These are phyloP conservation scores for Drosophila kikkawai DNA, from an alignment of 1,140 invertebrate species.

Conservation along the genomic window DNA sequence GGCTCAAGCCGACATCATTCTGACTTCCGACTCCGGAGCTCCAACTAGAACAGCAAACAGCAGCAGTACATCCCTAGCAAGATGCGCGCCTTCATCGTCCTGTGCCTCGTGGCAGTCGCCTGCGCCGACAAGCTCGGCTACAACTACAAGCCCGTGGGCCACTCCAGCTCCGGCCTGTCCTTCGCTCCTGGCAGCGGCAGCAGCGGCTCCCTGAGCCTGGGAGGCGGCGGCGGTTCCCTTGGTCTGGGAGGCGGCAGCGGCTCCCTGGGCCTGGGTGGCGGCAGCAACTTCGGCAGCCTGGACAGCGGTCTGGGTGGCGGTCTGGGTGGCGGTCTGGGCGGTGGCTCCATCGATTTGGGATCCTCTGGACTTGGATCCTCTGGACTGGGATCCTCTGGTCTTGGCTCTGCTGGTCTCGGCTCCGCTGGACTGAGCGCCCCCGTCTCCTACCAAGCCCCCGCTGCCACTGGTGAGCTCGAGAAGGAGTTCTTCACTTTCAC, in stretches of 20 bases:
- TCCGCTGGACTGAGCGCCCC: constrained; percentile 46
- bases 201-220: constrained; percentile 16
- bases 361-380: constrained; percentile 40
- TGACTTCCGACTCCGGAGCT: constrained; percentile 71
- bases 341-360: constrained; percentile 32
- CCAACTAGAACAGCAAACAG: constrained; percentile 60
- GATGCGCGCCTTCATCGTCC: constrained; percentile 74
- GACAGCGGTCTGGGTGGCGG: constrained; percentile 46
- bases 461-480: constrained; percentile 61
- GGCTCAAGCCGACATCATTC: constrained; percentile 63
- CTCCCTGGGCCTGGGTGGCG: constrained; percentile 26
- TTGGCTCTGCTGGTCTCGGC: constrained; percentile 38
- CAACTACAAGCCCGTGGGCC: constrained; percentile 77
- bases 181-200: constrained; percentile 66
- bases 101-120: constrained; percentile 72
- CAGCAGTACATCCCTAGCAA: constrained; percentile 20
- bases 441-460: constrained; percentile 62
- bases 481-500: constrained; percentile 74
- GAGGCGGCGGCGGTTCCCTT: constrained; percentile 28
- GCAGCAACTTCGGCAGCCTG: constrained; percentile 18
- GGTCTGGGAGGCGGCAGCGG: constrained; percentile 20
- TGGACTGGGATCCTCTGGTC: constrained; percentile 30
- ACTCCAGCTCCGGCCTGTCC: constrained; percentile 69
- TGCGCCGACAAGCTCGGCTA: constrained; percentile 76
- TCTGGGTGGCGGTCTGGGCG: constrained; percentile 44